These are phyloP conservation scores for Virgularia gustaviana DNA, from an alignment of 92 coral and sea anemone genomes.

Conservation along the genomic window DNA sequence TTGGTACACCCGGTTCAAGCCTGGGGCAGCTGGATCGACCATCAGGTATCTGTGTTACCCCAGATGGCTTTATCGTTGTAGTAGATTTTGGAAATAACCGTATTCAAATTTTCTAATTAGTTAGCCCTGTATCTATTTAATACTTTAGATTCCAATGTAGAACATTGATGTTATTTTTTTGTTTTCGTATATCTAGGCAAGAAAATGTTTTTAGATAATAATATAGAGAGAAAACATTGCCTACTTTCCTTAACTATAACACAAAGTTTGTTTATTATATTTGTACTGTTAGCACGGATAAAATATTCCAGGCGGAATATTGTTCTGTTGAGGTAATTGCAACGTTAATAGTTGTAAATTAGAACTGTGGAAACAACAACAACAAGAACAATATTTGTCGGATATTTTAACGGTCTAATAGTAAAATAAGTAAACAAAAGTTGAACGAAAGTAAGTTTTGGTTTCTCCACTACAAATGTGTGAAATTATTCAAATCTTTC, in stretches of 20 bases:
- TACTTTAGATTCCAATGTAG: conserved; percentile 12
- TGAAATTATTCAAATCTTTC: neutral
- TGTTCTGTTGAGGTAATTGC: no score
- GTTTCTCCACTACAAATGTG: neutral
- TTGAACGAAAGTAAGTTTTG: neutral
- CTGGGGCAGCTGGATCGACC: conserved; percentile 93
- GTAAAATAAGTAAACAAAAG: conserved; percentile 1
- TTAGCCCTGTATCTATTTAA: conserved; percentile 10
- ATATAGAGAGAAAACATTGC: no score
- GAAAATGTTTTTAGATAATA: no score
- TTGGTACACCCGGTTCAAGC: conserved; percentile 83
- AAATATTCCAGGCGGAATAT: neutral
- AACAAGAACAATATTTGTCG: no score
- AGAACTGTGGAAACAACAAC: no score
- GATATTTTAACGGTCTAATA: no score
- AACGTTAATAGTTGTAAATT: no score
- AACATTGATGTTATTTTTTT: conserved; percentile 7
- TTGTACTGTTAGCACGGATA: neutral
- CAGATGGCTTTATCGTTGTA: conserved; percentile 81
- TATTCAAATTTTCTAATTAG: conserved; percentile 82
- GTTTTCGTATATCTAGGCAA: no score
- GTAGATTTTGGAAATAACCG: conserved; percentile 99
- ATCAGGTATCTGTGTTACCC: conserved; percentile 94
- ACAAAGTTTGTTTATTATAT: conserved; percentile 16
- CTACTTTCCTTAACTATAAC: conserved; percentile 6